Evolutionary conservation across 1,140 invertebrate species (phyloP), one percentile per base, ranked within the genome.

Genomic region (Conus ventricosus): DNA sequence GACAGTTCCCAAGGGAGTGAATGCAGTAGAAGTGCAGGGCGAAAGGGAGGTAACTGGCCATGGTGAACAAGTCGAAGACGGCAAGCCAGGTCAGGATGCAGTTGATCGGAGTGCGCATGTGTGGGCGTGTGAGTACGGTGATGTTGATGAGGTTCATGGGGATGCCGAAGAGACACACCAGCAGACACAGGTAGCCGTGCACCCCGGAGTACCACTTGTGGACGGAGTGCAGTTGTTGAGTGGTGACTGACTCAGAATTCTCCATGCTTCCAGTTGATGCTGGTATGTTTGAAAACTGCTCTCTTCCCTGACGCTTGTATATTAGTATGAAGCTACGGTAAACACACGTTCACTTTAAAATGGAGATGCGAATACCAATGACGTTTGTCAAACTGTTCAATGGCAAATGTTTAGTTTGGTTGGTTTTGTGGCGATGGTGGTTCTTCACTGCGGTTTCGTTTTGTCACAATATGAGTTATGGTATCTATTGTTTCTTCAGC

Each of bases 61-160:
- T 98, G 13, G 98, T 97, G 88, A 98, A 96, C 95, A 98, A 97
- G 93, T 98, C 98, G 8, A 97, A 97, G 0, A 97, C 78, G 0
- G 98, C 98, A 57, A 98, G 95, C 90, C 97, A 96, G 87, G 98
- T 98, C 1, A 98, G 96, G 67, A 98, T 97, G 85, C 97, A 96
- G 93, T 98, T 98, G 85, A 98, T 98, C 0, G 98, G 97, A 0
- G 97, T 97, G 6, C 96, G 96, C 96, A 98, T 97, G 89, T 98
- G 97, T 90, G 97, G 97, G 96, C 97, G 96, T 1, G 98, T 98
- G 54, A 99, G 94, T 1, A 99, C 98, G 5, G 97, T 96, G 67
- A 99, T 97, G 93, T 98, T 99, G 60, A 99, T 95, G 17, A 97
- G 95, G 93, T 99, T 99, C n/a, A 98, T 97, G 85, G 98, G 95